Percentiles rank a stretch among this genome's conserved stretches.
Conservation (phyloP, 2,888 invertebrate genomes). For the Venusia cambrica region DNA sequence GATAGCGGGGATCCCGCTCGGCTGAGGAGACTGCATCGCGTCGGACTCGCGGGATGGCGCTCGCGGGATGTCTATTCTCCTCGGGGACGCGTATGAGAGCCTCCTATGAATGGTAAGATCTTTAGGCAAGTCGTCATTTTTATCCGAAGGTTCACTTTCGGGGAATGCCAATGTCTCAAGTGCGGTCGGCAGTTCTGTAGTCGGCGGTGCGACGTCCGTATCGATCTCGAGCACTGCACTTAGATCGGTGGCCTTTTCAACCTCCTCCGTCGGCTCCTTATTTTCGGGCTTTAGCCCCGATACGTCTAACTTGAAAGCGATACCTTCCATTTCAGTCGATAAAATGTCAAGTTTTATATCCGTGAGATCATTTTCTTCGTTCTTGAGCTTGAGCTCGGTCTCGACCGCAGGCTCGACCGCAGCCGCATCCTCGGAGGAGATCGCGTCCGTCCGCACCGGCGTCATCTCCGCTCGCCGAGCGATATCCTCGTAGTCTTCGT, state of each 20-base stretch:
- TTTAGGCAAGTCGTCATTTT: conserved; percentile 80
- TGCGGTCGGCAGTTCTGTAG: not conserved
- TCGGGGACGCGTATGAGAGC: conserved; percentile 65
- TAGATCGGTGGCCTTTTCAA: conserved; percentile 13
- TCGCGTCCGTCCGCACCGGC: conserved; percentile 41
- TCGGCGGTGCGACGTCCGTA: conserved; percentile 3
- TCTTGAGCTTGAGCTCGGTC: not conserved
- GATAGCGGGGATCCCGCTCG: conserved; percentile 86
- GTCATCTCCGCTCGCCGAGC: conserved; percentile 29
- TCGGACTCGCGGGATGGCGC: conserved; percentile 86
- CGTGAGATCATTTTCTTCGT: conserved; percentile 3
- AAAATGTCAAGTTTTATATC: conserved; percentile 15
- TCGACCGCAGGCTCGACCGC: conserved; percentile 5
- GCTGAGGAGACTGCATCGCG: conserved; percentile 87
- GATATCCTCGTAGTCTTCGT: conserved; percentile 42
- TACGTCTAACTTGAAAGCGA: conserved; percentile 9
- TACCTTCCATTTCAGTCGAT: conserved; percentile 3
- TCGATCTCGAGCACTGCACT: conserved; percentile 9
- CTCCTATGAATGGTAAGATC: conserved; percentile 82
- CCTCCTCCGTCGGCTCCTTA: conserved; percentile 5
- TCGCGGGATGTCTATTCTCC: conserved; percentile 74
- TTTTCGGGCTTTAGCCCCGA: conserved; percentile 1
- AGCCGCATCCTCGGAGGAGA: conserved; percentile 36
- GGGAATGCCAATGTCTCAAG: not conserved
- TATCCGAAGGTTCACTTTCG: conserved; percentile 33